Evolutionary conservation across 2,797 vertebrate genomes (phyloP).

Genomic region (Ciconia nigra): DNA sequence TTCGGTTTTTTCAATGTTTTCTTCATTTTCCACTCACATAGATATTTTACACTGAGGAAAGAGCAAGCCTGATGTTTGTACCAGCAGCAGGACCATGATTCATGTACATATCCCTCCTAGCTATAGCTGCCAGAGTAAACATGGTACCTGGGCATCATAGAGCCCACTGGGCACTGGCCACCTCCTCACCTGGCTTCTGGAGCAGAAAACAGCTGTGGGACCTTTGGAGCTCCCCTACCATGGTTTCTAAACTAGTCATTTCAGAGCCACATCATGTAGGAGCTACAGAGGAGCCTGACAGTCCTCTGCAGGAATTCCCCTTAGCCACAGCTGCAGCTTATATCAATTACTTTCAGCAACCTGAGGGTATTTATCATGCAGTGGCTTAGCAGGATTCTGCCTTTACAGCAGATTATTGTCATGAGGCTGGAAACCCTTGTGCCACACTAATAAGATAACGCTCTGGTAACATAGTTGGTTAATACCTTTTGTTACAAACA

Average conservation of each 20-base stretch:
- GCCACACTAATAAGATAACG: background rate
- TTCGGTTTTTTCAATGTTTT: background rate
- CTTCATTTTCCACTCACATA: background rate
- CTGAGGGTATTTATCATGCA: background rate
- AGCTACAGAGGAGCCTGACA: background rate
- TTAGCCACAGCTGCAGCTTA: background rate
- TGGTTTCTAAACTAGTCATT: background rate
- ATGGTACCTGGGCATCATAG: background rate
- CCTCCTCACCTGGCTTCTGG: background rate
- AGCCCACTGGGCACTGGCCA: background rate
- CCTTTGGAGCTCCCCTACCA: background rate
- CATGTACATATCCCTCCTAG: accelerated
- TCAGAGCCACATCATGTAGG: background rate
- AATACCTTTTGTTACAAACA: background rate
- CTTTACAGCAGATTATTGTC: background rate
- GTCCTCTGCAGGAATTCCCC: background rate
- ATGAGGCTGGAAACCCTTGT: background rate
- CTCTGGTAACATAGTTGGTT: background rate
- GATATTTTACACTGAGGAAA: background rate
- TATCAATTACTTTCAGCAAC: background rate
- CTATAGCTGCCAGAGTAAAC: background rate
- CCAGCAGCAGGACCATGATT: background rate
- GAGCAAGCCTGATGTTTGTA: background rate
- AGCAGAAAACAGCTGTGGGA: background rate
- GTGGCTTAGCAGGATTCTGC: background rate